Evolutionary conservation across 1,140 invertebrate species (phyloP).

Genomic region (Heliothis virescens): DNA sequence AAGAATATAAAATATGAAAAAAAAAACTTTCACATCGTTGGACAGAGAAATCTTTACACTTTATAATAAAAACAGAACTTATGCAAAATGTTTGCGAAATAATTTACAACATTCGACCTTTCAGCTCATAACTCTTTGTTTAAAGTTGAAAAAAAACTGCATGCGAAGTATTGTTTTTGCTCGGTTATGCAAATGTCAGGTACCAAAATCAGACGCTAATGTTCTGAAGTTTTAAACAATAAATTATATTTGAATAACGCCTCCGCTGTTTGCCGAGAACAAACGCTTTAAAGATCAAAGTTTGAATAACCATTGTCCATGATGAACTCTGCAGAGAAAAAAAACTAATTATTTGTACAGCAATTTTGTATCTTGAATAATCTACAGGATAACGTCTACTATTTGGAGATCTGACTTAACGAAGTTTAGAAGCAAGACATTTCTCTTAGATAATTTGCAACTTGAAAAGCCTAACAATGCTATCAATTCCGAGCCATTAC

Average conservation of each 20-base stretch:
- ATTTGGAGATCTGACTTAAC: background rate
- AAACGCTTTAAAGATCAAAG: constrained; percentile 27
- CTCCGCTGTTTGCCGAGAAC: background rate
- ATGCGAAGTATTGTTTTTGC: constrained; percentile 15
- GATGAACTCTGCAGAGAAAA: background rate
- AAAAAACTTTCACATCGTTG: constrained; percentile 49
- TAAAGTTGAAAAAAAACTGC: constrained; percentile 30
- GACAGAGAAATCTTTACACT: constrained; percentile 47
- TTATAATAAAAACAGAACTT: constrained; percentile 36
- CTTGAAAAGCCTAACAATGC: background rate
- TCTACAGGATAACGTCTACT: no score
- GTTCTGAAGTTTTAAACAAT: background rate
- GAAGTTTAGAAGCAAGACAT: background rate
- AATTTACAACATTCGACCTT: constrained; percentile 18
- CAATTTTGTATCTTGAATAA: background rate
- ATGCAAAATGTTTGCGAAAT: constrained; percentile 24
- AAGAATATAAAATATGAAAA: constrained; percentile 2
- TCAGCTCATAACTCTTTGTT: constrained; percentile 5
- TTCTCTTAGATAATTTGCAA: background rate
- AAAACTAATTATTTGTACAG: background rate
- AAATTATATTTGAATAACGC: constrained; percentile 13
- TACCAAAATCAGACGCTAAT: constrained; percentile 23
- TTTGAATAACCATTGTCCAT: background rate
- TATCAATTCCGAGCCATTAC: constrained; percentile 11
- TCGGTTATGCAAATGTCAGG: constrained; percentile 39